Base-by-base conservation (phyloP, 2,888 invertebrate genomes). In the Eupithecia centaureata region DNA sequence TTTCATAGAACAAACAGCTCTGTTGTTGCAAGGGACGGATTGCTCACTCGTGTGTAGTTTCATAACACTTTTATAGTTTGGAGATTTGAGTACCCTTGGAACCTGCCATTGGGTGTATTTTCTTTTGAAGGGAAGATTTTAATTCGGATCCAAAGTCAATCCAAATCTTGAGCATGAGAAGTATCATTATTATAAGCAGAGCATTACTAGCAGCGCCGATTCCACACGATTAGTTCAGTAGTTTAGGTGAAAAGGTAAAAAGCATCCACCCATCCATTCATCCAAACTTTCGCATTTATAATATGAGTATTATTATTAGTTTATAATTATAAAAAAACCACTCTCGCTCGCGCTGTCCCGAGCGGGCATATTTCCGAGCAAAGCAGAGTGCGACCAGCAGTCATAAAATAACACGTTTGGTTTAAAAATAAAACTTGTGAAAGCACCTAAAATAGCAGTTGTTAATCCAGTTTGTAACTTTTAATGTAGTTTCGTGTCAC, bases 401-500 rank as follows among this genome's bases (percentile, higher is more conserved):
- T 51, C 0, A 51, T 25, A 25, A 51, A 51, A 25, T 13, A 51
- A 51, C 51, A 25, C 51, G 51, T 25, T 51, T 25, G 51, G 25
- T 12, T 25, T 27, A 25, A 51, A 51, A 54, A 61, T 33, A 65
- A 60, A 59, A 61, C 66, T 65, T 47, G 28, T 66, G 59, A 67
- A 68, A 71, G 70, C 68, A 70, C 22, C 54, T 42, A 67, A 62
- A 68, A 72, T 68, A 71, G 71, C 74, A 74, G 66, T 61, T 66
- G 68, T 73, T 73, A 75, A 73, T 73, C 69, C 72, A 69, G 38
- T 22, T 67, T 30, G 61, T 71, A 69, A 64, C 59, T 73, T 75
- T 71, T 71, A 73, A 75, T 73, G 72, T 73, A 70, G 68, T 69
- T 72, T 71, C 73, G 69, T 73, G 71, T 73, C 71, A 66, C 15